Evolutionary conservation across 2,888 invertebrate genomes (phyloP), one percentile per base, ranked within the genome.

Genomic region (Prenolepis imparis): DNA sequence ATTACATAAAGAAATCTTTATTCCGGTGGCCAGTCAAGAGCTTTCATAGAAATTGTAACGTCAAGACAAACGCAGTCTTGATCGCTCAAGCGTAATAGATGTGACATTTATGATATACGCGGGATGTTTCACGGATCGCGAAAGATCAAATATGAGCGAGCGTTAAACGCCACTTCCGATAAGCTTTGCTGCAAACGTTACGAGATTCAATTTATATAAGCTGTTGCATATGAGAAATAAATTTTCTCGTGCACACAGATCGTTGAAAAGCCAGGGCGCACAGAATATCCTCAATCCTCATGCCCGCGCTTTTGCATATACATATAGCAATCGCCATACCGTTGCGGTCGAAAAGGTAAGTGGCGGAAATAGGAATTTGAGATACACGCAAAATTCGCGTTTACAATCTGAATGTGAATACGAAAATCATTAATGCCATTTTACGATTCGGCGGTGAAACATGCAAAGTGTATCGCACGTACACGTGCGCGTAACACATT

Each of bases 141-240:
- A 12, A 52, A 74, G 36, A 82, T 67, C 12, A 59, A 77, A 66
- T 21, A 64, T 41, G 70, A 48, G 3, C 72, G 28, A 72, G 57
- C n/a, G 52, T 55, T 75, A 44, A 77, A 68, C n/a, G 21, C 18
- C 32, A 74, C 57, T 55, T 52, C 21, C 61, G 82, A 84, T 82
- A 55, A 72, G 55, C 81, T 87, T 84, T 77, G 57, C 21, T 28
- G 41, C 59, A 5, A 52, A 55, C 52, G 28, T n/a, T 57, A 39
- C 24, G 32, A 68, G 70, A 82, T 82, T 61, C 41, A 61, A 82
- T 86, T 84, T 70, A 70, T n/a, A 52, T 48, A 84, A 64, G 28
- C 39, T 15, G 9, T 41, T 66, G 82, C 66, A 21, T 59, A 68
- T 55, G 64, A 36, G 39, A 64, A 86, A 57, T 84, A 81, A 73